Percentiles rank a stretch among this genome's conserved stretches.
These are phyloP conservation scores for Drosophila sulfurigaster DNA, from an alignment of 1,140 invertebrate genomes.

Conservation along the genomic window DNA sequence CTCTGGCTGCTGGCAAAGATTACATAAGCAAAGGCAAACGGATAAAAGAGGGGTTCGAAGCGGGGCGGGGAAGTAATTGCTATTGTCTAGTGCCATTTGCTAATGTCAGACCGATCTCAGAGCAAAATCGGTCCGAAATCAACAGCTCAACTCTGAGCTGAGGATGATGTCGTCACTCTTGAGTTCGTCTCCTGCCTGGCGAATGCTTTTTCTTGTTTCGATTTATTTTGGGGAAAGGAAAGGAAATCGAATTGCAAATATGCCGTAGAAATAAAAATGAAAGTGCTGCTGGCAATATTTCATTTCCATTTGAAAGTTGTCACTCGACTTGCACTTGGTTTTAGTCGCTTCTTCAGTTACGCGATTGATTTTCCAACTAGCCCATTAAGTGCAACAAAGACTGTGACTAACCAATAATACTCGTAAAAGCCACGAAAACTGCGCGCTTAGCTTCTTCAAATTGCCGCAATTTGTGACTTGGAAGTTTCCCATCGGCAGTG, in stretches of 20 bases:
- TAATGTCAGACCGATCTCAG: conserved; percentile 57
- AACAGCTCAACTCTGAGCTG: conserved; percentile 5
- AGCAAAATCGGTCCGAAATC: conserved; percentile 9
- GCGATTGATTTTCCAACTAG: conserved; percentile 40
- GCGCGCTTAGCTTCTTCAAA: conserved; percentile 51
- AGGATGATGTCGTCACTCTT: conserved; percentile 2
- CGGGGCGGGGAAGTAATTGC: conserved; percentile 54
- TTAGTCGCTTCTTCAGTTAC: conserved; percentile 62
- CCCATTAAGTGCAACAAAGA: conserved; percentile 42
- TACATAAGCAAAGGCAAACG: conserved; percentile 49
- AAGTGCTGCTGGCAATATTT: conserved; percentile 68
- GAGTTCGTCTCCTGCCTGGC: conserved; percentile 14
- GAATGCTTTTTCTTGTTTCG: conserved; percentile 1
- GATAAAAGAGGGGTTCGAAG: too few relatives aligned
- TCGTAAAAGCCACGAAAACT: conserved; percentile 39
- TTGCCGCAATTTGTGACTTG: conserved; percentile 54
- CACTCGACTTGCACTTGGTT: conserved; percentile 47
- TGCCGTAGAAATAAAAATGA: conserved; percentile 64
- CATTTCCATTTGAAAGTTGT: conserved; percentile 75
- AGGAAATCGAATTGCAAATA: conserved; percentile 72
- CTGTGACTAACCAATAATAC: conserved; percentile 23
- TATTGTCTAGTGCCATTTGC: conserved; percentile 66
- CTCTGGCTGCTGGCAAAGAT: conserved; percentile 24
- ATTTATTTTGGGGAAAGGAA: conserved; percentile 47
- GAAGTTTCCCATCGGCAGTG: conserved; percentile 51